These are phyloP conservation scores for Mormyrus hasselquistii DNA, from an alignment of 2,797 vertebrate genomes.

Conservation along the genomic window DNA sequence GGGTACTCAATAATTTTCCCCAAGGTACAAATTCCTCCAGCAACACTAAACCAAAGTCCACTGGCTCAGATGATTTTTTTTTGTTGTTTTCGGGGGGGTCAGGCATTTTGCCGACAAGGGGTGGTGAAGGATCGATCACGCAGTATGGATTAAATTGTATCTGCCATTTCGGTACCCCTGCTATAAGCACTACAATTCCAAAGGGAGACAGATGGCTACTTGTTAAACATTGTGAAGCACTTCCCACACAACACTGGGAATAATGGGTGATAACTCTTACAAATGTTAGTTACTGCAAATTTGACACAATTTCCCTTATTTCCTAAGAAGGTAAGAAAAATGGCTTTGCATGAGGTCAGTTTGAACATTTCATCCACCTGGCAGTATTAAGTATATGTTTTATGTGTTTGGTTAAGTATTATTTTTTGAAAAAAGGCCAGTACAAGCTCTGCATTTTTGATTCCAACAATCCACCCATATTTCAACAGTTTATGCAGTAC, in stretches of 20 bases:
- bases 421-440: neutral
- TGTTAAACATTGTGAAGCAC: neutral
- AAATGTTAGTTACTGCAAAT: neutral
- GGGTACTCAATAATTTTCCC: neutral
- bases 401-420: neutral
- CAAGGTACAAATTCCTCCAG: neutral
- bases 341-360: neutral
- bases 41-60: neutral
- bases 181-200: neutral
- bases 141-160: neutral
- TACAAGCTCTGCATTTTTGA: neutral
- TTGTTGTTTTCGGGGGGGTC: too few relatives aligned
- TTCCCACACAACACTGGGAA: neutral
- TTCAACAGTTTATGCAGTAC: neutral
- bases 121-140: neutral
- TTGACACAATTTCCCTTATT: neutral
- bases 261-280: neutral
- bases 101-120: neutral
- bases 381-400: neutral
- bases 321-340: neutral
- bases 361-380: neutral
- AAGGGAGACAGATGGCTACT: slow-evolving; percentile 5
- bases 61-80: neutral
- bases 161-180: neutral
- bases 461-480: neutral